Evolutionary conservation across 2,113 vertebrate species (phyloP).

Genomic region (Syngnathoides biaculeatus): DNA sequence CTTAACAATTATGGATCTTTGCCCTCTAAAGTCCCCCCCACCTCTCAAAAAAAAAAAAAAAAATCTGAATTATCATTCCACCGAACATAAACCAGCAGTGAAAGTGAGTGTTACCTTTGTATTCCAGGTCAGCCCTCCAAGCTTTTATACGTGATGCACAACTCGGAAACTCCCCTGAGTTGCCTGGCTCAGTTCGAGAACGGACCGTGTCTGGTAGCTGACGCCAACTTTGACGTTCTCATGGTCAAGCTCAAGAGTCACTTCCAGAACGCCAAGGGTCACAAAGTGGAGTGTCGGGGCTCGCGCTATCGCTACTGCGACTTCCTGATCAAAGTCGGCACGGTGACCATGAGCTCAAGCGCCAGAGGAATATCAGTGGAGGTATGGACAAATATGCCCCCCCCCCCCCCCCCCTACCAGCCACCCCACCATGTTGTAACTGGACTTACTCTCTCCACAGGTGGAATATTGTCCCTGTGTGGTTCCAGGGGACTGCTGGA

Average conservation of each 20-base stretch:
- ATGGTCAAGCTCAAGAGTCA: constrained; percentile 98
- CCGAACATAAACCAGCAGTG: background rate
- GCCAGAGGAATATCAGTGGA: constrained; percentile 93
- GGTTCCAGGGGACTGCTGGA: constrained; percentile 95
- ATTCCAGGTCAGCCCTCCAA: constrained; percentile 86
- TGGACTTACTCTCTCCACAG: constrained; percentile 61
- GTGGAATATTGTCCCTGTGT: constrained; percentile 95
- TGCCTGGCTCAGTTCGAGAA: constrained; percentile 92
- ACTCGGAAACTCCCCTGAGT: constrained; percentile 92
- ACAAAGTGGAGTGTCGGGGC: constrained; percentile 95
- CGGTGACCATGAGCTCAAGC: constrained; percentile 92
- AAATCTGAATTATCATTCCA: background rate
- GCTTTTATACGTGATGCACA: constrained; percentile 97
- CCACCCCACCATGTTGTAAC: background rate
- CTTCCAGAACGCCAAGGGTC: constrained; percentile 96
- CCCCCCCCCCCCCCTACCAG: too few relatives aligned
- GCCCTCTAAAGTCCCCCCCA: background rate
- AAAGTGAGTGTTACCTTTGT: background rate
- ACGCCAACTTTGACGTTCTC: constrained; percentile 91
- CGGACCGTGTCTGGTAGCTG: constrained; percentile 87
- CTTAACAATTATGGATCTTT: background rate
- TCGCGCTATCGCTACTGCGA: constrained; percentile 93
- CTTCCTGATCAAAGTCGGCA: constrained; percentile 93
- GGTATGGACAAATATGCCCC: constrained; percentile 60
- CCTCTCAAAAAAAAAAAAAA: too few relatives aligned